These are phyloP conservation scores for Leontopithecus rosalia DNA, from an alignment of 2,797 vertebrate species.

Conservation along the genomic window DNA sequence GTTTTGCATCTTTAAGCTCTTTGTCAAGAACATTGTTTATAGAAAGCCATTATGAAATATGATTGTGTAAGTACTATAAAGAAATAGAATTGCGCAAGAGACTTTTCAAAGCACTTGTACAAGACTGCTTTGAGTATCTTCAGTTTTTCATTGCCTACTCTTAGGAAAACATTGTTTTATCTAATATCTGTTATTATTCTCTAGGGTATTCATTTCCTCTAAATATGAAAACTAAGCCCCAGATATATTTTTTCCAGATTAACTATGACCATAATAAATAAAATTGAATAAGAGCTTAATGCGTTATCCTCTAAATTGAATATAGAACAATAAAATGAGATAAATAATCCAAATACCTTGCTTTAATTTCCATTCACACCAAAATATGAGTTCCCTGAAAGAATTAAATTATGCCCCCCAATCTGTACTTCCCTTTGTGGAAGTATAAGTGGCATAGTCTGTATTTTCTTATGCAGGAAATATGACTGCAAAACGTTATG, in stretches of 20 bases:
- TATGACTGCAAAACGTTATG: constrained; percentile 42
- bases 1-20: constrained; percentile 30
- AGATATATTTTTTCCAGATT: not conserved
- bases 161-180: constrained; percentile 40
- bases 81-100: constrained; percentile 41
- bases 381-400: not conserved
- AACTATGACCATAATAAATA: not conserved
- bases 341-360: constrained; percentile 30
- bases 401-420: not conserved
- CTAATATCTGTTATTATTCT: not conserved
- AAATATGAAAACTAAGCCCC: constrained; percentile 10
- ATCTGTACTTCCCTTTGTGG: constrained; percentile 25
- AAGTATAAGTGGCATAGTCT: not conserved
- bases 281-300: not conserved
- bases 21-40: not conserved
- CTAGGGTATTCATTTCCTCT: not conserved
- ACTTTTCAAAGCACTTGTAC: constrained; percentile 42
- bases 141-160: not conserved
- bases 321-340: not conserved
- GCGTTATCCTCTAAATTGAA: not conserved
- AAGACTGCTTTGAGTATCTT: constrained; percentile 10
- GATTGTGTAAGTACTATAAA: constrained; percentile 39
- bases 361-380: constrained; percentile 37
- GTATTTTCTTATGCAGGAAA: constrained; percentile 58
- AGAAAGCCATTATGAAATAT: constrained; percentile 54